Evolutionary conservation across 1,140 invertebrate genomes (phyloP).

Genomic region (Drosophila varians): DNA sequence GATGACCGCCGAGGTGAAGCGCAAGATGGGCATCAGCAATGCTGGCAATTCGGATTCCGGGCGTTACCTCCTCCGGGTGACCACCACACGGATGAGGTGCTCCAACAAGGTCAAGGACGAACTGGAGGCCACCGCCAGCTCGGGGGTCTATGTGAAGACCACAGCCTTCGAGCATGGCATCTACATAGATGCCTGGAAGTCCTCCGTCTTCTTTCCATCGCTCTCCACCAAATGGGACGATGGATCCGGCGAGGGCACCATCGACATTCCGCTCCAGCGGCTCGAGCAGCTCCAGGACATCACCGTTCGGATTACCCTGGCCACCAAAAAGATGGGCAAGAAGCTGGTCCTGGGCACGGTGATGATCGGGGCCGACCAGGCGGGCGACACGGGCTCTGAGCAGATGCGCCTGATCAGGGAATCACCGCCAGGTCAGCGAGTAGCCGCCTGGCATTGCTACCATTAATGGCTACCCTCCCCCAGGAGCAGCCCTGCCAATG

Average conservation of each 20-base stretch:
- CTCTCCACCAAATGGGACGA: slow-evolving; percentile 87
- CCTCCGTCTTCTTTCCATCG: slow-evolving; percentile 88
- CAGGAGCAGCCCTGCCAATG: slow-evolving; percentile 29
- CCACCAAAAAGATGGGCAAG: slow-evolving; percentile 84
- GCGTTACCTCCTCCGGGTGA: slow-evolving; percentile 58
- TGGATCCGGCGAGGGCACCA: slow-evolving; percentile 75
- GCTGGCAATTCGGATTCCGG: slow-evolving; percentile 24
- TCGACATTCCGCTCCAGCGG: slow-evolving; percentile 61
- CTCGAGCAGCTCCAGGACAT: slow-evolving; percentile 66
- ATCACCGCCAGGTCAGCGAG: slow-evolving; percentile 56
- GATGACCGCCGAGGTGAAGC: slow-evolving; percentile 70
- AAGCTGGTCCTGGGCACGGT: slow-evolving; percentile 84
- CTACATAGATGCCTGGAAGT: slow-evolving; percentile 90
- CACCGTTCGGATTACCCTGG: slow-evolving; percentile 63
- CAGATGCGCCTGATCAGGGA: slow-evolving; percentile 59
- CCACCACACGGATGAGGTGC: slow-evolving; percentile 76
- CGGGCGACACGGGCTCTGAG: slow-evolving; percentile 47
- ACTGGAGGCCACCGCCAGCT: slow-evolving; percentile 68
- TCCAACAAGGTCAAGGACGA: slow-evolving; percentile 83
- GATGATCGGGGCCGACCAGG: slow-evolving; percentile 39
- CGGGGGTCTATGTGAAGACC: slow-evolving; percentile 88
- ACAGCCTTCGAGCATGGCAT: slow-evolving; percentile 88
- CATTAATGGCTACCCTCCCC: slow-evolving; percentile 26
- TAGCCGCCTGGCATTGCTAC: slow-evolving; percentile 74
- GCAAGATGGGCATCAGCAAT: slow-evolving; percentile 77